Evolutionary conservation across 2,888 invertebrate genomes (phyloP).

Genomic region (Drosophila macrothrix): DNA sequence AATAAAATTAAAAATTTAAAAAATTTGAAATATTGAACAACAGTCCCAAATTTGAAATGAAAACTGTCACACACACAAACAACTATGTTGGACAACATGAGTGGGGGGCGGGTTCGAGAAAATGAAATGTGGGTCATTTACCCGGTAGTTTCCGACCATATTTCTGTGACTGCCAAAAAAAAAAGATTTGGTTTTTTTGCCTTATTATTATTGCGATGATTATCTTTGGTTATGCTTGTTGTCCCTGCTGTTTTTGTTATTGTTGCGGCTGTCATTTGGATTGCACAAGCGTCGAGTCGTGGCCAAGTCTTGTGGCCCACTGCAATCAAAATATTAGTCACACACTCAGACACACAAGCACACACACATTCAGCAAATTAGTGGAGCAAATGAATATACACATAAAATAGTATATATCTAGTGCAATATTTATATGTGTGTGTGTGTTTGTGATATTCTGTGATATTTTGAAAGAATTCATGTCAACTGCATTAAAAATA

Average conservation of each 20-base stretch:
- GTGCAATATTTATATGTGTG: constrained; percentile 38
- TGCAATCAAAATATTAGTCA: constrained; percentile 76
- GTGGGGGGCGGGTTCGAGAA: not conserved
- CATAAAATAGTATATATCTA: constrained; percentile 35
- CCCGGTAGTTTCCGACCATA: constrained; percentile 55
- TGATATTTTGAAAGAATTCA: constrained; percentile 75
- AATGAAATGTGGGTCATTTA: constrained; percentile 74
- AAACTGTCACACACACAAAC: constrained; percentile 65
- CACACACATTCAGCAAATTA: constrained; percentile 55
- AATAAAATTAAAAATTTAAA: constrained; percentile 37
- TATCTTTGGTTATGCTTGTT: constrained; percentile 31
- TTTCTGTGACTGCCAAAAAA: constrained; percentile 41
- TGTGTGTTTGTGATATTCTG: constrained; percentile 16
- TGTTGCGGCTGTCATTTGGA: constrained; percentile 47
- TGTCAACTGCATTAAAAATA: constrained; percentile 75
- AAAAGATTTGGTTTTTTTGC: constrained; percentile 24
- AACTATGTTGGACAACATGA: not conserved
- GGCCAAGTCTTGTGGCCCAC: constrained; percentile 62
- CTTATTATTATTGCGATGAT: constrained; percentile 62
- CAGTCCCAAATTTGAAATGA: constrained; percentile 60
- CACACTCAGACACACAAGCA: constrained; percentile 60
- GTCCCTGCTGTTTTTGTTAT: constrained; percentile 10
- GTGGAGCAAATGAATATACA: constrained; percentile 67
- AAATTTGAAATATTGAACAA: constrained; percentile 24
- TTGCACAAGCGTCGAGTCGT: constrained; percentile 71